Evolutionary conservation across 2,113 vertebrate genomes (phyloP), one percentile per base, ranked within the genome.

Genomic region (Perca flavescens): DNA sequence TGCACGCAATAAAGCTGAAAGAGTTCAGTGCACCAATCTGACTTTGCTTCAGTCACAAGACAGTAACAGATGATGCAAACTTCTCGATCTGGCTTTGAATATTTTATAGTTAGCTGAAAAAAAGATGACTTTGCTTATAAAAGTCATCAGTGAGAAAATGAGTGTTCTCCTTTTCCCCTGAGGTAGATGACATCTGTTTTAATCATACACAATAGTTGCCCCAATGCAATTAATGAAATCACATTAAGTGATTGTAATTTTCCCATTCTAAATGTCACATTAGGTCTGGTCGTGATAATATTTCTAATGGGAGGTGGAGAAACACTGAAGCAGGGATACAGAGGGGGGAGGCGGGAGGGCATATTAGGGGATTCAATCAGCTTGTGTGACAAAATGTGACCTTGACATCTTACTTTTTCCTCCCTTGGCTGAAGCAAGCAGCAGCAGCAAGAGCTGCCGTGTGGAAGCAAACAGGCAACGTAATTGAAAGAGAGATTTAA

Each of bases 361-460:
- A 73, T 81, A 89, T 92, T 82, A 85, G 25, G 82, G 67, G 69
- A 86, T 89, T 89, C 91, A 93, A 94, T 92, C 90, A 91, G 89
- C 89, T 76, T 79, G 80, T 66, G 64, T 82, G 87, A 88, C 79
- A 78, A 84, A 90, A 83, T 79, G 73, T 88, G 83, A 93, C 86
- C 89, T 93, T 92, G 85, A 90, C 84, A 53, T 81, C 80, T 88
- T 49, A 74, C 34, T 86, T 80, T 82, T 79, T 68, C 57, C 15
- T 47, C 53, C 56, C 67, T 71, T 25, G 56, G 83, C 80, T 69
- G 74, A 73, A 63, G 47, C 79, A 63, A 54, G 65, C 68, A 22
- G 56, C 57, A 61, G 61, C 77, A 75, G 54, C 40, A 22, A 43
- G 58, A 77, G 47, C 43, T 46, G 57, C 65, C 6, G 3, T 2